Evolutionary conservation across 2,888 invertebrate genomes (phyloP), one percentile per base, ranked within the genome.

Genomic region (Nineta flava): DNA sequence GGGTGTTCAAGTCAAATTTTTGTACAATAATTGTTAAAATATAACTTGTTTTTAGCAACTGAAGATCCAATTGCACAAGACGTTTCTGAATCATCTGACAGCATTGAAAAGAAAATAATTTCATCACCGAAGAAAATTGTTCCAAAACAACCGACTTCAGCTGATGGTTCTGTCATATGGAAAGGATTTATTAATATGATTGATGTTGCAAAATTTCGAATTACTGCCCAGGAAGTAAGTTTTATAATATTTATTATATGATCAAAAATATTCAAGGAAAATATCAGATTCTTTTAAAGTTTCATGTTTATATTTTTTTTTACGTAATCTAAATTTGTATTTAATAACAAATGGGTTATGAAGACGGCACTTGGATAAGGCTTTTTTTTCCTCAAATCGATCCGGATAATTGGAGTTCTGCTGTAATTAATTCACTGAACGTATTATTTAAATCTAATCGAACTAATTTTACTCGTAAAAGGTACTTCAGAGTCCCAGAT

Each of bases 151-250:
- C 45, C 46, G 13, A 50, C 53, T 9, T 49, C 49, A 35, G 49
- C 50, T 12, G 52, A 53, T 45, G 53, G 51, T 17, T 47, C 53
- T 5, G 49, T 45, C 13, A 47, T 83, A 31, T 91, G 90, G 90
- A 81, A 81, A 52, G 94, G 94, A 2, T 81, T 79, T 55, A 81
- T 94, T 7, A 84, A 81, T 59, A 93, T 93, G 90, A 81, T 86
- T 6, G 94, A 94, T 61, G 87, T 93, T 1, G 86, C 91, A 0
- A 82, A 87, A 57, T 91, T 93, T 60, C 81, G 84, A 57, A 85
- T 90, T 9, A 78, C 82, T 10, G 83, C 90, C 4, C 83, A 86
- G 61, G 81, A 84, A 62, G 85, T 91, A 42, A 46, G 13, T 46
- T 46, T 16, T 1, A 15, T 32, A n/a, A 31, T 42, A 13, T 19